These are phyloP conservation scores for Folsomia candida DNA, from an alignment of 2,888 invertebrate species.

Conservation along the genomic window DNA sequence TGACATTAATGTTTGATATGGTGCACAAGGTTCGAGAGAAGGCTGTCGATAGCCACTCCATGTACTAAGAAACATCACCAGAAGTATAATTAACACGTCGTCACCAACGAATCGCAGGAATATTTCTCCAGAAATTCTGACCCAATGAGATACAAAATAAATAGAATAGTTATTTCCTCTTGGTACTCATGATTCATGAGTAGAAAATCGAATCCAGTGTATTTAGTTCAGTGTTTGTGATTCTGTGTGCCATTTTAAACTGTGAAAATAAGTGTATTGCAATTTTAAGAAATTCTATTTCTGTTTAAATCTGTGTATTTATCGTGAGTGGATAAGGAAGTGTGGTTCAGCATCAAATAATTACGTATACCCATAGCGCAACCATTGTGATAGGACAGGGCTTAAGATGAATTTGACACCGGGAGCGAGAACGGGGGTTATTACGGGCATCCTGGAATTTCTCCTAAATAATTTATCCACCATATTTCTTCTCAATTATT, in stretches of 20 bases:
- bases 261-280: too few relatives aligned
- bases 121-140: not conserved
- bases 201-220: too few relatives aligned
- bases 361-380: too few relatives aligned
- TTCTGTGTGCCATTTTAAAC: not conserved
- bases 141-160: not conserved
- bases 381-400: too few relatives aligned
- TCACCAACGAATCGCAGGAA: not conserved
- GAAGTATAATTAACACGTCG: too few relatives aligned
- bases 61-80: not conserved
- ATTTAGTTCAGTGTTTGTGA: not conserved
- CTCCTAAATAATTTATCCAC: conserved; percentile 35
- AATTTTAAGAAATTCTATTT: too few relatives aligned
- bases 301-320: too few relatives aligned
- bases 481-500: conserved; percentile 38
- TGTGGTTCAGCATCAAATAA: too few relatives aligned
- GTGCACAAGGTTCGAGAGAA: conserved; percentile 15
- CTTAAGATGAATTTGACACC: conserved; percentile 25
- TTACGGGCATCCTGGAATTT: conserved; percentile 35
- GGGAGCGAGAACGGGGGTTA: conserved; percentile 18
- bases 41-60: not conserved
- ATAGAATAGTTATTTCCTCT: not conserved
- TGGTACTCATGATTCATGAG: not conserved
- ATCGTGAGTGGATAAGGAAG: too few relatives aligned
- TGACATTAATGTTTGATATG: conserved; percentile 20